These are phyloP conservation scores for Acanthochromis polyacanthus DNA, from an alignment of 2,113 vertebrate species.

Conservation along the genomic window DNA sequence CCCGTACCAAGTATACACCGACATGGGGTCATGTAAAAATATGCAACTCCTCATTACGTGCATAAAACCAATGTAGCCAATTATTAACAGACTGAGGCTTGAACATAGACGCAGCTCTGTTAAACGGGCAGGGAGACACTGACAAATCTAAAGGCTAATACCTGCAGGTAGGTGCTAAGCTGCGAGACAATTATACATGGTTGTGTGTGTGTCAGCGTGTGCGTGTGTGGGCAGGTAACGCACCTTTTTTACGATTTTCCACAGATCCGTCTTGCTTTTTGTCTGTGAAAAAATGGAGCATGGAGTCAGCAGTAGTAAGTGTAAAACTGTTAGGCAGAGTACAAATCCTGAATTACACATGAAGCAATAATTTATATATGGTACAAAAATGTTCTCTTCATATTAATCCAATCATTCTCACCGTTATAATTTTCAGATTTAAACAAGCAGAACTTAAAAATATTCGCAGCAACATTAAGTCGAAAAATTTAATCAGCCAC, in stretches of 20 bases:
- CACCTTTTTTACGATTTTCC: conserved; percentile 99
- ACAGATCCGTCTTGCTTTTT: conserved; percentile 97
- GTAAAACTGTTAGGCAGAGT: conserved; percentile 8
- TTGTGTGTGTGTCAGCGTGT: conserved; percentile 1
- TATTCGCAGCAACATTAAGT: not conserved
- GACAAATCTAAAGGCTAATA: conserved; percentile 35
- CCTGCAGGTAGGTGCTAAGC: conserved; percentile 26
- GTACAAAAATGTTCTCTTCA: not conserved
- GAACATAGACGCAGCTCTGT: conserved; percentile 19
- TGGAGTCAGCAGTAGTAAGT: conserved; percentile 8
- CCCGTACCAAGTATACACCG: conserved; percentile 28
- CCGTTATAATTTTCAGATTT: not conserved
- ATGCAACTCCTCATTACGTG: conserved; percentile 43
- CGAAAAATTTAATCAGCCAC: too few relatives aligned
- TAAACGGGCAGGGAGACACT: conserved; percentile 16
- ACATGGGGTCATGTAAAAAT: conserved; percentile 46
- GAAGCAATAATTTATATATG: not conserved
- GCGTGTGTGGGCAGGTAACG: conserved; percentile 51
- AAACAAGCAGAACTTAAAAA: not conserved
- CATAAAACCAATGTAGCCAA: conserved; percentile 47
- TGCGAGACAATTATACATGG: conserved; percentile 30
- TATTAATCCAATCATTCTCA: too few relatives aligned
- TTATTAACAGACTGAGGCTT: conserved; percentile 41
- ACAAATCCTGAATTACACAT: not conserved
- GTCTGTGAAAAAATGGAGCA: conserved; percentile 83